These are phyloP conservation scores for Himalopsyche anomala DNA, from an alignment of 2,888 invertebrate species.

Conservation along the genomic window DNA sequence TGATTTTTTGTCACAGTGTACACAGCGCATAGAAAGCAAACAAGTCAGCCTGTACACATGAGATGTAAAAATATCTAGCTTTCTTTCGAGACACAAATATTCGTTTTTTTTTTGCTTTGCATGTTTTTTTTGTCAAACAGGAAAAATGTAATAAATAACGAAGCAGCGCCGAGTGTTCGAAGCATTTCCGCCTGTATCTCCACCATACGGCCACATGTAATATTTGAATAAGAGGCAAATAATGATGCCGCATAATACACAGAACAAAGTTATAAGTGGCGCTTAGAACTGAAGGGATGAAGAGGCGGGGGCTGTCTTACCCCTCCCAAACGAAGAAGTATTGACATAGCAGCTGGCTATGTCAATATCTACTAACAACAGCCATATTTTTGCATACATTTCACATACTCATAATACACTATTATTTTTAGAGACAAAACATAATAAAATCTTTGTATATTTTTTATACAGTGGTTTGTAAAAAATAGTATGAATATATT, in stretches of 20 bases:
- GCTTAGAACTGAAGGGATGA: constrained; percentile 54
- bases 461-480: no score
- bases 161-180: constrained; percentile 52
- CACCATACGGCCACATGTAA: constrained; percentile 56
- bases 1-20: constrained; percentile 59
- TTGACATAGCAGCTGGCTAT: constrained; percentile 56
- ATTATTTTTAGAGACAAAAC: not conserved
- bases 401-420: constrained; percentile 7
- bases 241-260: constrained; percentile 61
- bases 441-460: not conserved
- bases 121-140: constrained; percentile 64
- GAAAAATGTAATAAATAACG: constrained; percentile 65
- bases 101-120: constrained; percentile 54
- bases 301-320: constrained; percentile 45
- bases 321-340: constrained; percentile 40
- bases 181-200: constrained; percentile 40
- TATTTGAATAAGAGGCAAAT: constrained; percentile 63
- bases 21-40: constrained; percentile 59
- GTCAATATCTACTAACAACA: constrained; percentile 50
- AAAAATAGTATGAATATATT: no score
- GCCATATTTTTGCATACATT: constrained; percentile 39
- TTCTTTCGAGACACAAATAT: constrained; percentile 51
- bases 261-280: constrained; percentile 57
- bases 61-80: constrained; percentile 44
- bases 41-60: constrained; percentile 58